Evolutionary conservation across 2,888 invertebrate species (phyloP), one percentile per base, ranked within the genome.

Genomic region (Microplitis manilae): DNA sequence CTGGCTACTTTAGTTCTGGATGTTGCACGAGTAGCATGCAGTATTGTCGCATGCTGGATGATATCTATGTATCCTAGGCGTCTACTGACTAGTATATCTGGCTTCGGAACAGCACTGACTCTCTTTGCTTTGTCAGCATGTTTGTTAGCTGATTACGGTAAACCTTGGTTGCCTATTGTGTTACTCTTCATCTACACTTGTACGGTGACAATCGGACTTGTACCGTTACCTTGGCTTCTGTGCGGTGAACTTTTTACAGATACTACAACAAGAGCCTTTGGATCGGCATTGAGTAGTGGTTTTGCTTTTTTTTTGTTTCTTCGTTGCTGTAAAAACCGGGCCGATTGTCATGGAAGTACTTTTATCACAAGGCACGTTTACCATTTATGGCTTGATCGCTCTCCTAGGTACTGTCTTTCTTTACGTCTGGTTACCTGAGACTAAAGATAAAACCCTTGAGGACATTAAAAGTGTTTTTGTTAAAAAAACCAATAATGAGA

Each of bases 201-300:
- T 65, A 92, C 93, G 71, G 91, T 93, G 69, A 91, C 92, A 1
- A 90, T 93, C 73, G 94, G 95, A 0, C 85, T 94, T 17, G 91
- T 93, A 9, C 94, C 94, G 0, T 85, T 95, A 71, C 95, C 95
- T 0, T 95, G 95, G 93, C 93, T 94, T 41, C 93, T 95, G 92
- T 93, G 94, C 81, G 94, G 94, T 0, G 95, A 95, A 88, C 90
- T 95, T 0, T 95, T 94, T 84, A 38, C 62, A 39, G 92, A 94
- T 0, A 91, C 92, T 1, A 91, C 91, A 76, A 91, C 92, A 0
- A 90, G 94, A 50, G 94, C 94, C 0, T 85, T 94, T 0, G 94
- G 94, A 0, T 93, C 94, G 0, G 94, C 94, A 0, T 90, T 94
- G 8, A 93, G 93, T 71, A 92, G 94, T 0, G 92, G 93, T n/a